Base-by-base conservation (phyloP, 2,113 vertebrate species). In the Urocynchramus pylzowi region DNA sequence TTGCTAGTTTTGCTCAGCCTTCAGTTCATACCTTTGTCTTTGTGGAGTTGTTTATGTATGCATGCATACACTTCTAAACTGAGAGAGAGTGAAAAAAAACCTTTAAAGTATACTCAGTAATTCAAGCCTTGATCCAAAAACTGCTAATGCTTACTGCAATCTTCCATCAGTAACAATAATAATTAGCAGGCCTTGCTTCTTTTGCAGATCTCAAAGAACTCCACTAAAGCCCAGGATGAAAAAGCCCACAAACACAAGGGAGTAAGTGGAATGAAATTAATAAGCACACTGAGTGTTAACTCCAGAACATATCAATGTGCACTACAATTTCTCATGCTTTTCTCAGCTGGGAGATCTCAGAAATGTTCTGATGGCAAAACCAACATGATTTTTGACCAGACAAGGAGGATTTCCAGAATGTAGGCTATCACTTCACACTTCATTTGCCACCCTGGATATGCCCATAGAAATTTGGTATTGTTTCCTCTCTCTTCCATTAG, bases 81-180 rank as follows among this genome's bases (percentile, higher is more conserved):
- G 54, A 87, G 63, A 50, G 53, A 30, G 31, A 69, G 20, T 42
- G 28, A 56, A 64, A 27, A 39, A 30, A 35, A 68, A 31, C 28
- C 71, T 84, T 76, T 60, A 59, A 77, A 93, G 59, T 26, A 52
- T 56, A 88, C 33, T 82, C 50, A 67, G 41, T 73, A 87, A 85
- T 91, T 73, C 77, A 79, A 82, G 49, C 76, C 85, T 90, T 91
- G 65, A 90, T 74, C 44, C 70, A 83, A 87, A 73, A 84, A 27
- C 35, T 52, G 65, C 69, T 82, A 57, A 78, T 89, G 47, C 31
- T 88, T 92, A 54, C 74, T 94, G 42, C 68, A 81, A 17, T 90
- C 56, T 92, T 92, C 75, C 44, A 78, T 84, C 60, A 71, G 53
- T 60, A 90, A 75, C 41, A 81, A 78, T 49, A 81, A 80, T 52